Evolutionary conservation across 2,113 vertebrate genomes (phyloP).

Genomic region (Epinephelus lanceolatus): DNA sequence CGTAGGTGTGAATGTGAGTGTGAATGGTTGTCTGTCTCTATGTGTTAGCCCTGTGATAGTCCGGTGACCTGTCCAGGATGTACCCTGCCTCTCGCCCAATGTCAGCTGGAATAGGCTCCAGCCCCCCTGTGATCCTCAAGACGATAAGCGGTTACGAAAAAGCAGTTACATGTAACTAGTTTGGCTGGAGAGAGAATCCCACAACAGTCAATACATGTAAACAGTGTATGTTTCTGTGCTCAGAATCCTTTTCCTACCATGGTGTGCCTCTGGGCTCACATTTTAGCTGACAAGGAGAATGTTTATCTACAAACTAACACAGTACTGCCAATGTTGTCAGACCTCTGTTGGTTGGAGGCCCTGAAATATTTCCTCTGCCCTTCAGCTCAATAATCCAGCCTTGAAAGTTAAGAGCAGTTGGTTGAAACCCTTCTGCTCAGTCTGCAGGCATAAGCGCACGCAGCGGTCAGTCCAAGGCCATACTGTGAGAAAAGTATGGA

Average conservation of each 20-base stretch:
- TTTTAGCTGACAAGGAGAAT: slow-evolving; percentile 8
- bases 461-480: not conserved
- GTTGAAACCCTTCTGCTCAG: slow-evolving; percentile 16
- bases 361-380: slow-evolving; percentile 2
- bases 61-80: too few relatives aligned
- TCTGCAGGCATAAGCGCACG: not conserved
- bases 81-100: too few relatives aligned
- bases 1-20: too few relatives aligned
- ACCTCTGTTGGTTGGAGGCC: not conserved
- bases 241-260: not conserved
- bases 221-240: not conserved
- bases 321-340: not conserved
- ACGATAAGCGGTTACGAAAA: too few relatives aligned
- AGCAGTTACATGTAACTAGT: too few relatives aligned
- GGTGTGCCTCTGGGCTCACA: not conserved
- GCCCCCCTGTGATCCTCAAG: too few relatives aligned
- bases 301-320: slow-evolving; percentile 33
- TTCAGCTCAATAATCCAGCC: slow-evolving; percentile 28
- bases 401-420: slow-evolving; percentile 13
- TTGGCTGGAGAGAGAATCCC: not conserved
- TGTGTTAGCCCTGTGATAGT: too few relatives aligned
- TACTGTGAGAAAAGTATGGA: not conserved
- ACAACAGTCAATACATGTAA: not conserved
- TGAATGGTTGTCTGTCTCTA: too few relatives aligned
- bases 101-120: too few relatives aligned